These are phyloP conservation scores for Chionodraco myersi DNA, from an alignment of 2,113 vertebrate species.

Conservation along the genomic window DNA sequence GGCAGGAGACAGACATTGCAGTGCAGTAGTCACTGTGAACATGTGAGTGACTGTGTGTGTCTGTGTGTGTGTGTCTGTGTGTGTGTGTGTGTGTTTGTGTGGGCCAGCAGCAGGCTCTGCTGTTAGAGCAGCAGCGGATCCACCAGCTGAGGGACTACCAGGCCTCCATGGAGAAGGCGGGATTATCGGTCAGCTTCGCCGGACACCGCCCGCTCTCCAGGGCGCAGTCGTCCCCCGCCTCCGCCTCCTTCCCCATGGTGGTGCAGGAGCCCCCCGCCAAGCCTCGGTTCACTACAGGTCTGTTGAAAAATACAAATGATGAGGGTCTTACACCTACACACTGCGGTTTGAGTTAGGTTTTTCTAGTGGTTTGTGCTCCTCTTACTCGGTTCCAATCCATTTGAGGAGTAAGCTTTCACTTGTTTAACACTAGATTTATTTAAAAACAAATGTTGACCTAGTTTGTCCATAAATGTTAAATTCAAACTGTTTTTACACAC, in stretches of 20 bases:
- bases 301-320: background rate
- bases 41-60: background rate
- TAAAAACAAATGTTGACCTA: too few species aligned
- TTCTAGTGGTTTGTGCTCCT: background rate
- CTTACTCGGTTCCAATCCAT: too few species aligned
- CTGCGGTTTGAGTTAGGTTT: background rate
- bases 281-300: constrained; percentile 96
- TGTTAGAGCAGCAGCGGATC: constrained; percentile 96
- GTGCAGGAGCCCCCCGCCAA: constrained; percentile 91
- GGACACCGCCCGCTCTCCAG: constrained; percentile 94
- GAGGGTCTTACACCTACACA: background rate
- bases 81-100: background rate
- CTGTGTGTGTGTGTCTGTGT: too few species aligned
- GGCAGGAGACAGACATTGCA: constrained; percentile 34
- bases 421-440: too few species aligned
- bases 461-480: too few species aligned
- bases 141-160: constrained; percentile 97
- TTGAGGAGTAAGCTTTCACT: too few species aligned
- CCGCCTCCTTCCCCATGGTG: constrained; percentile 91
- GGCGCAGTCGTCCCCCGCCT: constrained; percentile 95
- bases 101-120: constrained; percentile 89
- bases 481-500: too few species aligned
- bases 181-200: constrained; percentile 88
- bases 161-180: constrained; percentile 93
- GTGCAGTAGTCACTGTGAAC: background rate